Conservation (phyloP, 1,140 invertebrate genomes). For the Zaprionus davidi region DNA sequence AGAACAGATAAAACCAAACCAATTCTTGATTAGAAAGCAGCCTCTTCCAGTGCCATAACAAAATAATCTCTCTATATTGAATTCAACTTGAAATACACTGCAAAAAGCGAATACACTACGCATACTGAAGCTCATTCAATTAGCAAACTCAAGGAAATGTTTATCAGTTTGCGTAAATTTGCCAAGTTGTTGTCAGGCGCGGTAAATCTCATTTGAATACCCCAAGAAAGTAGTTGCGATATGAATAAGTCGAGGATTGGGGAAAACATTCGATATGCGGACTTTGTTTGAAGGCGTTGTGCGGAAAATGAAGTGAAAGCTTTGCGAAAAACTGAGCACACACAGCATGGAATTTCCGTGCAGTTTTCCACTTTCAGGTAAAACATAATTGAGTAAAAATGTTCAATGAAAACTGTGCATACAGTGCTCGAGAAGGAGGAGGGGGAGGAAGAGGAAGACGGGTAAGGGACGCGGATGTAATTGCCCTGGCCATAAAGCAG, state of each 20-base stretch:
- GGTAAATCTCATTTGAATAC: constrained; percentile 17
- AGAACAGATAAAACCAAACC: too few species aligned
- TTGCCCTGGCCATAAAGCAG: constrained; percentile 46
- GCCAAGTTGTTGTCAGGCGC: constrained; percentile 6
- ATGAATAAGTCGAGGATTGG: constrained; percentile 12
- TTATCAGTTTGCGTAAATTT: neutral
- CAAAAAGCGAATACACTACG: too few species aligned
- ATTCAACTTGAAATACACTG: too few species aligned
- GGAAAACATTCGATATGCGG: constrained; percentile 10
- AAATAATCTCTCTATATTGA: too few species aligned
- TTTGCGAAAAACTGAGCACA: neutral
- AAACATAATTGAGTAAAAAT: constrained; percentile 49
- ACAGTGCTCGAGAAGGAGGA: neutral
- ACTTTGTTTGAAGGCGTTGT: neutral
- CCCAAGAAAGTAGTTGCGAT: constrained; percentile 9
- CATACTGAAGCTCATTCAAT: neutral
- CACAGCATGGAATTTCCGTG: constrained; percentile 50
- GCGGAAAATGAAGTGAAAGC: constrained; percentile 4
- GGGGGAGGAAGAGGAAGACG: neutral
- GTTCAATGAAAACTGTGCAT: constrained; percentile 66
- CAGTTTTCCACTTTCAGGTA: constrained; percentile 60
- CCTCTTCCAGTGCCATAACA: too few species aligned
- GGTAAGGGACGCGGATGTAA: constrained; percentile 14
- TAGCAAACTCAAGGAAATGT: neutral
- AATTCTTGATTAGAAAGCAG: too few species aligned